Percentiles rank a stretch among this genome's conserved stretches.
phyloP scores from a whole-genome alignment of 2,113 vertebrate genomes.

The Pteropus alecto region DNA sequence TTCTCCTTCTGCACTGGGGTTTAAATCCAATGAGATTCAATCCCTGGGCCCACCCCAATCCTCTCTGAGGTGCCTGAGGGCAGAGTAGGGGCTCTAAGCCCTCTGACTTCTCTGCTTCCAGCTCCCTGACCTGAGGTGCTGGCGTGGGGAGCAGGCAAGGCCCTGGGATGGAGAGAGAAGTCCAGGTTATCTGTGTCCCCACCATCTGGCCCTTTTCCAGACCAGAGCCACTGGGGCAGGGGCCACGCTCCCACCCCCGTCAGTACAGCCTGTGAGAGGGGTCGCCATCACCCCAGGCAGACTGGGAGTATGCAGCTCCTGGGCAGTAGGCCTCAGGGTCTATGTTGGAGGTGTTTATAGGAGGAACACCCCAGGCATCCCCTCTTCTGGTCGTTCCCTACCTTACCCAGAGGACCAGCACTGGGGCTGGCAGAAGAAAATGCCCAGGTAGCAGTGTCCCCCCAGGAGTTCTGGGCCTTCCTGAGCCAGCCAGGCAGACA shows the following conservation, averaged over 20 bases:
- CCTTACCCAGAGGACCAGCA: not conserved
- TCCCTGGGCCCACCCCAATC: not conserved
- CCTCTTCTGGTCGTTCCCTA: too few relatives aligned
- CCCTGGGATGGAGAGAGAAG: not conserved
- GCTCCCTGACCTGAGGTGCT: not conserved
- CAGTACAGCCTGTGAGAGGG: not conserved
- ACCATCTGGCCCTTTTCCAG: not conserved
- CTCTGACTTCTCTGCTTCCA: not conserved
- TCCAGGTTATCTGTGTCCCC: not conserved
- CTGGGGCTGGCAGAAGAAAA: not conserved
- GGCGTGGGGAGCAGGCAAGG: not conserved
- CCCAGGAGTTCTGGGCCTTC: not conserved
- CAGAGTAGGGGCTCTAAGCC: not conserved
- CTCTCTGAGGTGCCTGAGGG: not conserved
- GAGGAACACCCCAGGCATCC: not conserved
- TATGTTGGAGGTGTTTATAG: not conserved
- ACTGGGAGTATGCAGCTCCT: too few relatives aligned
- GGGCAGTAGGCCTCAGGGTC: not conserved
- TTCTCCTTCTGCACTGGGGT: not conserved
- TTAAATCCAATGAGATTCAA: not conserved
- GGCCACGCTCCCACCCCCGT: not conserved
- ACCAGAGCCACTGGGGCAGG: not conserved
- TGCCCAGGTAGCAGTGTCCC: not conserved
- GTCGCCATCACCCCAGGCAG: not conserved
- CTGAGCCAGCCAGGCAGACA: not conserved